phyloP scores from a whole-genome alignment of 2,797 vertebrate genomes.

The Tokudaia tokunoshimensis region DNA sequence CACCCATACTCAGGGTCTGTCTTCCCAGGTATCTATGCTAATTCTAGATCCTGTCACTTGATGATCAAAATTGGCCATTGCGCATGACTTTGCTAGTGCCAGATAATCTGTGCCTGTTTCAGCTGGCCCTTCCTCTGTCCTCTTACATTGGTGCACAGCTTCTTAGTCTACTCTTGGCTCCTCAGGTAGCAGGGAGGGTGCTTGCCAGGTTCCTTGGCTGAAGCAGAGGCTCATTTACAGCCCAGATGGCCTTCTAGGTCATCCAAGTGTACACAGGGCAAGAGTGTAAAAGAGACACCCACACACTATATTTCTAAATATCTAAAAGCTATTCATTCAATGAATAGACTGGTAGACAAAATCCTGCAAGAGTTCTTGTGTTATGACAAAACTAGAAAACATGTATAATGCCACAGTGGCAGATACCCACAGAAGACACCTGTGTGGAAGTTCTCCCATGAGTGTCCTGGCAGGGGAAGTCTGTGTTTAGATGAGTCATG shows the following conservation, averaged over 20 bases:
- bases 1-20: background rate
- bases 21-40: background rate
- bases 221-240: background rate
- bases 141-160: background rate
- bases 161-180: background rate
- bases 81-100: background rate
- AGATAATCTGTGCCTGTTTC: background rate
- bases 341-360: background rate
- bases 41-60: background rate
- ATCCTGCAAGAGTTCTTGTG: background rate
- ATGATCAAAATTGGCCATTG: background rate
- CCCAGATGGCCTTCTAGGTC: background rate
- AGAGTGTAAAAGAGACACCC: background rate
- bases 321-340: background rate
- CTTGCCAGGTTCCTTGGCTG: background rate
- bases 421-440: background rate
- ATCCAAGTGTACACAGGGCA: background rate
- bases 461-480: background rate
- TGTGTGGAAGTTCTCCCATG: background rate
- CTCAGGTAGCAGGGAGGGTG: background rate
- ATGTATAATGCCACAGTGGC: too few species aligned
- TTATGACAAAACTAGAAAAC: conserved; percentile 6
- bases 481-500: background rate
- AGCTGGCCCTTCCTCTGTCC: background rate
- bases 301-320: background rate